Base-by-base conservation (phyloP, 2,797 vertebrate species). In the Varecia variegata region DNA sequence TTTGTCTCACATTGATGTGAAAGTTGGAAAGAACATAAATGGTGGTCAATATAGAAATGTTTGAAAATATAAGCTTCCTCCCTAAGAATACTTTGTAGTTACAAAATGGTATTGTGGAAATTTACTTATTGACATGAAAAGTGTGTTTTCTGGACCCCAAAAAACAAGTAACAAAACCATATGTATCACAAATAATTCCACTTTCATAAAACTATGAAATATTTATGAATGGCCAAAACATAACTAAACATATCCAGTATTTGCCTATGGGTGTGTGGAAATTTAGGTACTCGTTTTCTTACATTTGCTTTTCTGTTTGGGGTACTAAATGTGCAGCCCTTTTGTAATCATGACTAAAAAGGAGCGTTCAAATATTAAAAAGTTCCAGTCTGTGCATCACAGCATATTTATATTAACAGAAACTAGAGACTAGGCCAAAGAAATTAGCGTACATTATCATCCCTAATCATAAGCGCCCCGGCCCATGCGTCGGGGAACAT, bases 281-380 rank as follows among this genome's bases (percentile, higher is more conserved):
- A 84, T 86, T 84, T 82, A 52, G 17, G 54, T 30, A 67, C 27
- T 86, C 62, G 27, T 88, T 94, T 95, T 86, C 93, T n/a, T 94
- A 50, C 8, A 83, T 81, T 96, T 95, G n/a, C 38, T 93, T 88
- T 88, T 94, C 10, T 58, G 58, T 43, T 96, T 93, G 7, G 6
- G 40, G 5, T 58, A 91, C n/a, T 54, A 10, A 94, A 93, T 17
- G 38, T 6, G 27, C 12, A 88, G 9, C 14, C 23, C 3, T 94
- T 82, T 76, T 58, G 10, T 88, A 95, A 83, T 89, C 83, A 87
- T 47, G 67, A 91, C 58, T 94, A 81, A 82, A 94, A 88, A 40
- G 58, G 14, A 68, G 23, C 71, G 21, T 93, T 5, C 7, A 71
- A 68, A 76, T 87, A 77, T 40, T 88, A 74, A 76, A 74, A 76